phyloP scores from a whole-genome alignment of 1,140 invertebrate genomes.

The Drosophila paulistorum region DNA sequence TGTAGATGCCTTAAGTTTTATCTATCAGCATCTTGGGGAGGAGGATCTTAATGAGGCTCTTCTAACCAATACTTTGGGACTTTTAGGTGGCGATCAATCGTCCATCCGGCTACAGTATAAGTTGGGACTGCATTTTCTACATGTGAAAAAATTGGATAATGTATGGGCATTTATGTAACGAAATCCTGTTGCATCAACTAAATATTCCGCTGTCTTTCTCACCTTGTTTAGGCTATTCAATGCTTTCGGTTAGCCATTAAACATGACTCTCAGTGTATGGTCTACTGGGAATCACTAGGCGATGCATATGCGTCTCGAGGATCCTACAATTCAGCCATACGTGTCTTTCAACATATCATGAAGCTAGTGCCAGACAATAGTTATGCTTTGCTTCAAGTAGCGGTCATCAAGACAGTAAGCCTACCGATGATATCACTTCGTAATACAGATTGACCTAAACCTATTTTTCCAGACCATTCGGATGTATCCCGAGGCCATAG shows the following conservation, averaged over 20 bases:
- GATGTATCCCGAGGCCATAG: conserved; percentile 88
- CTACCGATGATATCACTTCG: conserved; percentile 11
- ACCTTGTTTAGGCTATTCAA: conserved; percentile 86
- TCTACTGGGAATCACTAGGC: conserved; percentile 93
- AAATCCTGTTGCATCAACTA: not conserved
- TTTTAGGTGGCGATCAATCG: conserved; percentile 83
- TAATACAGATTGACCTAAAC: conserved; percentile 19
- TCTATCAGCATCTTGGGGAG: conserved; percentile 88
- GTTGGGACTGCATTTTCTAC: conserved; percentile 90
- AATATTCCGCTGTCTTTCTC: not conserved
- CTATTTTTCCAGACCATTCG: conserved; percentile 84
- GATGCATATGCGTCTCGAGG: conserved; percentile 94
- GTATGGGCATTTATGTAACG: conserved; percentile 28
- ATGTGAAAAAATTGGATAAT: conserved; percentile 87
- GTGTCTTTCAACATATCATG: conserved; percentile 91
- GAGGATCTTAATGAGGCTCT: conserved; percentile 88
- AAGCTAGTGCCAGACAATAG: conserved; percentile 87
- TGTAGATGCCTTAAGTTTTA: conserved; percentile 89
- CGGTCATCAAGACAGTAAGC: conserved; percentile 88
- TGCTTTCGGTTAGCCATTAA: conserved; percentile 90
- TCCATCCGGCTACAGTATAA: conserved; percentile 92
- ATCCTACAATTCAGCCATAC: conserved; percentile 92
- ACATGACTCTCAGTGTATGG: conserved; percentile 87
- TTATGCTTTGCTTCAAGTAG: conserved; percentile 92
- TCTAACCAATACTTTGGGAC: conserved; percentile 86